phyloP scores from a whole-genome alignment of 2,888 invertebrate species.

The Drosophila ustulata region DNA sequence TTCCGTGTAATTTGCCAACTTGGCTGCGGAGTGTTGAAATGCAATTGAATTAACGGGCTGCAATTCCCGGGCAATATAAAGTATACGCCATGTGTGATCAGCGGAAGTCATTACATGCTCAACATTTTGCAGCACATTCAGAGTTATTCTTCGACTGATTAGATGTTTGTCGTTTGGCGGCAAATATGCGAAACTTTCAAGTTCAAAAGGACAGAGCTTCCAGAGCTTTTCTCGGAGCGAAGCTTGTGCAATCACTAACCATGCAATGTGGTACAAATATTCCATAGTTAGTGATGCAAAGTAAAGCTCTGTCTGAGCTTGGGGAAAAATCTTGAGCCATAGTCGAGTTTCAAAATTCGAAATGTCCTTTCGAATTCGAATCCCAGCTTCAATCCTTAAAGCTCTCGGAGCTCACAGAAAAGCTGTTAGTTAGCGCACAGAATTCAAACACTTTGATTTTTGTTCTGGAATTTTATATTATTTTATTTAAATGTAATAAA shows the following conservation, averaged over 20 bases:
- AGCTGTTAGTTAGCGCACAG: constrained; percentile 2
- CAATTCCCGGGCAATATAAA: not conserved
- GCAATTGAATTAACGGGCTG: constrained; percentile 5
- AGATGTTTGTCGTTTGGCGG: not conserved
- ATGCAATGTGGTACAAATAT: too few species aligned
- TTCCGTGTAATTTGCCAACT: constrained; percentile 5
- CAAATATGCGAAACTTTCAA: not conserved
- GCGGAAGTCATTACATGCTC: not conserved
- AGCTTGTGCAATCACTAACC: too few species aligned
- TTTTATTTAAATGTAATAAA: constrained; percentile 66
- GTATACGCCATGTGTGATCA: constrained; percentile 5
- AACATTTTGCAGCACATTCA: not conserved
- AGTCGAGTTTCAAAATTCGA: not conserved
- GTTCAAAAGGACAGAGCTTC: not conserved
- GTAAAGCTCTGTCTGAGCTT: too few species aligned
- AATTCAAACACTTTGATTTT: not conserved
- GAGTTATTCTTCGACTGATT: constrained; percentile 1
- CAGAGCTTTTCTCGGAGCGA: too few species aligned
- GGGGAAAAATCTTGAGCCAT: too few species aligned
- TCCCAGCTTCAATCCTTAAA: not conserved
- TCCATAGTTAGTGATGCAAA: too few species aligned
- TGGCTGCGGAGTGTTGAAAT: constrained; percentile 10
- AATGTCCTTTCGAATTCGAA: not conserved
- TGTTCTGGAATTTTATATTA: constrained; percentile 35
- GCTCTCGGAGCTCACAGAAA: not conserved